Evolutionary conservation across 2,113 vertebrate species (phyloP).

Genomic region (Rhynchomys soricoides): DNA sequence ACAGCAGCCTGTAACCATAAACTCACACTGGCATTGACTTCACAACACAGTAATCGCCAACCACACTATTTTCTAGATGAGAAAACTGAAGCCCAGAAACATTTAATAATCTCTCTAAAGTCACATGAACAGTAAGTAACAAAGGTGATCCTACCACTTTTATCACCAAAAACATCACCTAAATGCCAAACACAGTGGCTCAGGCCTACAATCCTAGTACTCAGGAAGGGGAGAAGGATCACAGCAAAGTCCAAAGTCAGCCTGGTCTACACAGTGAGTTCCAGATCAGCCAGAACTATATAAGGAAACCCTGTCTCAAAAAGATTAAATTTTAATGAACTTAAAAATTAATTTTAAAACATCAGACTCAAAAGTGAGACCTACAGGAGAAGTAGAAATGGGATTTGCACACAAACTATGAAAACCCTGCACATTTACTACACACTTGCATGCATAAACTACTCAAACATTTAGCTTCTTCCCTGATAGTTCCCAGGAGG

Average conservation of each 20-base stretch:
- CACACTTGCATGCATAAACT: neutral
- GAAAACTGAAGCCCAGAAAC: conserved; percentile 34
- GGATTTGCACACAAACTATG: neutral
- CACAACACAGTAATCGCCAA: conserved; percentile 23
- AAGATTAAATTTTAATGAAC: neutral
- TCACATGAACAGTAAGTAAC: conserved; percentile 43
- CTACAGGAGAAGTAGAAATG: neutral
- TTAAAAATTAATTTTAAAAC: neutral
- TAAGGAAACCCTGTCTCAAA: neutral
- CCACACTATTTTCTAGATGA: conserved; percentile 24
- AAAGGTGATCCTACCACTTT: conserved; percentile 40
- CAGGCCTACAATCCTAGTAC: neutral
- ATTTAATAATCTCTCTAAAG: conserved; percentile 27
- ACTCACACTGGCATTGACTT: conserved; percentile 36
- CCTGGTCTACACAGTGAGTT: neutral
- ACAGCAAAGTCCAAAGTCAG: neutral
- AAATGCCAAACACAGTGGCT: neutral
- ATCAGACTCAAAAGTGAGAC: neutral
- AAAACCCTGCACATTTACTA: conserved; percentile 20
- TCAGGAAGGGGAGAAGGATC: neutral
- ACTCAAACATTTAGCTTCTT: conserved; percentile 49
- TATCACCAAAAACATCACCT: conserved; percentile 45
- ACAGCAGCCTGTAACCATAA: too few relatives aligned
- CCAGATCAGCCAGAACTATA: neutral
- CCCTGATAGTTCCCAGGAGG: neutral